Base-by-base conservation (phyloP, 2,797 vertebrate species). In the Scarus forsteni region DNA sequence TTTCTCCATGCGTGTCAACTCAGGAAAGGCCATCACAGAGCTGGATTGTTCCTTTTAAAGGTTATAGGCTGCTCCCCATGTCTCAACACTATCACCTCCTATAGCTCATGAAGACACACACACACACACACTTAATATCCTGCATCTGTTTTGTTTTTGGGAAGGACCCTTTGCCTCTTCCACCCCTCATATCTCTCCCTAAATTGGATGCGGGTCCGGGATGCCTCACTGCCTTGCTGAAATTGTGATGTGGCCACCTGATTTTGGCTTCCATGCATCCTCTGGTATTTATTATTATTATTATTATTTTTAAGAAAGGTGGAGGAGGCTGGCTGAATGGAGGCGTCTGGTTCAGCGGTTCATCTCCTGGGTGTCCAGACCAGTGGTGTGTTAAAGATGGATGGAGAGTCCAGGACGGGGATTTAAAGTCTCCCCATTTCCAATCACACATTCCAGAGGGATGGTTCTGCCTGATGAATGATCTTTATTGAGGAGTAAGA, bases 391-490 rank as follows among this genome's bases (percentile, higher is more conserved):
- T 93, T 93, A 76, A 92, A 90, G 90, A 92, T 91, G 85, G 90
- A 91, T 92, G 86, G 84, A 92, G 84, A 87, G 75, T 86, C 88
- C 70, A 40, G 71, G 84, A 81, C 66, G 46, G 79, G 84, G 89
- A 86, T 89, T 86, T 87, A 79, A 89, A 84, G 87, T 88, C 81
- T 66, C 66, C 51, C 81, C 56, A 87, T 92, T 92, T 93, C 92
- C 93, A 93, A 93, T 93, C 91, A 93, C 75, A 85, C 86, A 90
- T 93, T 91, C 90, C 88, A 79, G 82, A 73, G 83, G 86, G 86
- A 89, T 77, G 88, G 91, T 94, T 94, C 93, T 94, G 92, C 92
- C 91, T 93, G 92, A 93, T 90, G 85, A 93, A 89, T 85, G 89
- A 85, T 92, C 86, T 85, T 88, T 90, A 92, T 94, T 94, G 91